These are phyloP conservation scores for Microctonus brassicae DNA, from an alignment of 2,888 invertebrate species.

Conservation along the genomic window DNA sequence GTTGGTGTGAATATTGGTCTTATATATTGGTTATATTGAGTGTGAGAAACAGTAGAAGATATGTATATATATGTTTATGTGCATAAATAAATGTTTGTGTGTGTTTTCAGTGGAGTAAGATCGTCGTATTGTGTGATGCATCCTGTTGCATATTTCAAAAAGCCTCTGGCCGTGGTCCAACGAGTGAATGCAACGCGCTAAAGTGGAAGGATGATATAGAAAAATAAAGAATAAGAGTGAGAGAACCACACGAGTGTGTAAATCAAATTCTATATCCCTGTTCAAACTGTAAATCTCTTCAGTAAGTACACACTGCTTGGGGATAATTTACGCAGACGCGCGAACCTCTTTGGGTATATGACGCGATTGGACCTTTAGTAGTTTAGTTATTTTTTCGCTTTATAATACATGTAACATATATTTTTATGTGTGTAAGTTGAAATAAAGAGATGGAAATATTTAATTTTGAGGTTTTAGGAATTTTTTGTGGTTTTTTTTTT, in stretches of 20 bases:
- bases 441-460: too few relatives aligned
- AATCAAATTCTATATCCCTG: constrained; percentile 63
- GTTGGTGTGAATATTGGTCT: constrained; percentile 34
- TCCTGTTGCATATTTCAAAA: constrained; percentile 65
- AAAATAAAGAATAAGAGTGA: not conserved
- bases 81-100: not conserved
- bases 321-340: constrained; percentile 68
- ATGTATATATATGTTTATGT: not conserved
- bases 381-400: constrained; percentile 19
- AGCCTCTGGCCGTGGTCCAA: constrained; percentile 47
- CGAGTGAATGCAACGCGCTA: constrained; percentile 1
- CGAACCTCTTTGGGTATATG: constrained; percentile 42
- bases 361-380: constrained; percentile 29
- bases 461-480: too few relatives aligned
- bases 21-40: constrained; percentile 17
- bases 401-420: too few relatives aligned
- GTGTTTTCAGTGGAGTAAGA: constrained; percentile 17
- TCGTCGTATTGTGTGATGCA: constrained; percentile 46
- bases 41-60: not conserved
- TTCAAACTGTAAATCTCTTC: constrained; percentile 66
- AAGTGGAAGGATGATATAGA: not conserved
- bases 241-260: constrained; percentile 56
- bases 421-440: too few relatives aligned
- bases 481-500: too few relatives aligned
- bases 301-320: constrained; percentile 66